Evolutionary conservation across 1,140 invertebrate genomes (phyloP), one percentile per base, ranked within the genome.

Genomic region (Sarcophaga bullata): DNA sequence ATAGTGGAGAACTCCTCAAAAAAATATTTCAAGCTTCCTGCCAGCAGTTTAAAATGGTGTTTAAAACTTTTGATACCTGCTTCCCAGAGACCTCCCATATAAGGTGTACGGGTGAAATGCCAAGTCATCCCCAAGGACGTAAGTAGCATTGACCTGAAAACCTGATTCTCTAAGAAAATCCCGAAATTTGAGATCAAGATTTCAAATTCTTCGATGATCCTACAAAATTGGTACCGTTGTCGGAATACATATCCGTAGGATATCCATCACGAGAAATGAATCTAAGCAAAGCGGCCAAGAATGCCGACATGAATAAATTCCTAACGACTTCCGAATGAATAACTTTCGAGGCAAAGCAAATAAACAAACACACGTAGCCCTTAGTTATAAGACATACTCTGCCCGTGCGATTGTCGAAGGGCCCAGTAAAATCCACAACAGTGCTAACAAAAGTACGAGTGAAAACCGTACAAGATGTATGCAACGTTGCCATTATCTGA

Each of bases 191-290:
- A 1, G 25, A 1, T 37, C 4, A 37, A 37, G 25, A 37, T 37
- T 37, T 37, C n/a, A n/a, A n/a, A n/a, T n/a, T n/a, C n/a, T n/a
- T 37, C 4, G 25, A 37, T 4, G 25, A 1, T 37, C 25, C 25
- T 37, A 37, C 25, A 37, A 37, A 37, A 37, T 37, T 37, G 25
- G 25, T 37, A 2, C 25, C 25, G 4, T 37, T 37, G 4, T 37
- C 87, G 4, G 84, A 85, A 62, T 86, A 86, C 7, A 90, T 84
- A 19, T 84, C 83, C 6, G 58, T 37, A 62, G 84, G 85, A 48
- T 80, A 80, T 58, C 84, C 87, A 82, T 86, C 75, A 80, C 85
- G 17, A 46, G 73, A 76, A 47, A 15, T 11, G 15, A 80, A 80
- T 17, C 54, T 52, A 8, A 2, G 17, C 8, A 54, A 80, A 19